Evolutionary conservation across 1,140 invertebrate genomes (phyloP).

Genomic region (Sitophilus oryzae): DNA sequence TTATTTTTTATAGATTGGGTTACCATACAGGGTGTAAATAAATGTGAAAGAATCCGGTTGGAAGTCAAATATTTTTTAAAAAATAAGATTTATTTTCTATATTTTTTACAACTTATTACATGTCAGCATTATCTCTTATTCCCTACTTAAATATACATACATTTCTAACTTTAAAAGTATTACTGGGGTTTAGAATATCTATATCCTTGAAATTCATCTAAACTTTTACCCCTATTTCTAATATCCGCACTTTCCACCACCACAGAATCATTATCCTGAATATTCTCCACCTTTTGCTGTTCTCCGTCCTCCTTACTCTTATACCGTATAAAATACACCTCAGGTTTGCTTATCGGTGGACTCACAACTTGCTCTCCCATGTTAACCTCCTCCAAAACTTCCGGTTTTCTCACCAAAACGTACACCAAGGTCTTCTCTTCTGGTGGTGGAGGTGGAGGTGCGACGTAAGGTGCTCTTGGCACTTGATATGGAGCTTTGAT

Average conservation of each 20-base stretch:
- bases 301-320: conserved; percentile 50
- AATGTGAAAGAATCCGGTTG: no score
- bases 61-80: no score
- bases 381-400: conserved; percentile 70
- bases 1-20: no score
- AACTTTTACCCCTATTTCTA: no score
- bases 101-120: no score
- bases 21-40: no score
- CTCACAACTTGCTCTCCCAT: conserved; percentile 68
- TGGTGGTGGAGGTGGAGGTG: conserved; percentile 63
- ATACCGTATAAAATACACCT: conserved; percentile 83
- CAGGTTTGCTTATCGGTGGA: conserved; percentile 74
- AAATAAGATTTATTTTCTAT: no score
- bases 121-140: no score
- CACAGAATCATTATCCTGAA: conserved; percentile 44
- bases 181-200: conserved; percentile 3
- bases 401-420: conserved; percentile 80
- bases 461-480: conserved; percentile 69
- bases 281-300: conserved; percentile 51
- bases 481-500: conserved; percentile 79
- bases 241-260: conserved; percentile 19
- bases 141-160: no score
- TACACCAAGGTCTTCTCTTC: conserved; percentile 86
- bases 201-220: conserved; percentile 3
- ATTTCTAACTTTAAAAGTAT: no score